A percentile compares a stretch with the other conserved stretches of the same genome.
These are phyloP conservation scores for Microtus richardsoni DNA, from an alignment of 2,113 vertebrate genomes.

Conservation along the genomic window DNA sequence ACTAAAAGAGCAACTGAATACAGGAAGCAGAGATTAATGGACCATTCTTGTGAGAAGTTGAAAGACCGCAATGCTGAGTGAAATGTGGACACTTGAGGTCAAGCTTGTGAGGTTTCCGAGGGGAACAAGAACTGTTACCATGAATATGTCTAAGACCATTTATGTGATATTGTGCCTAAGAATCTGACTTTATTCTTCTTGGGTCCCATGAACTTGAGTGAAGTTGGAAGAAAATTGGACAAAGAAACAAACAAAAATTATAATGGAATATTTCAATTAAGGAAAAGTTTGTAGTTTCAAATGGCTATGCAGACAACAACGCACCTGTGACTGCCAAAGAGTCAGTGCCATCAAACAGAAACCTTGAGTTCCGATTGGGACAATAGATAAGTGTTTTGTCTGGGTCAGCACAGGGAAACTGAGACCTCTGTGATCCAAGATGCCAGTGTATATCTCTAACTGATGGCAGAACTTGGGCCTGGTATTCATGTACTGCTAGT, in stretches of 20 bases:
- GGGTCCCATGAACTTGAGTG: not conserved
- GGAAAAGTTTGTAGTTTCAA: not conserved
- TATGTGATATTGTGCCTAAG: too few species aligned
- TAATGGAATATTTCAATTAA: not conserved
- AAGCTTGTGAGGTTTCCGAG: not conserved
- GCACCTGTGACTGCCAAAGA: not conserved
- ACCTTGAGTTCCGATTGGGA: not conserved
- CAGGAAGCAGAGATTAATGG: not conserved
- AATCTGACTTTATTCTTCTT: not conserved
- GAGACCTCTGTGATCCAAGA: not conserved
- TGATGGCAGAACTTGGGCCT: not conserved
- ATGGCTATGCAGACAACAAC: not conserved
- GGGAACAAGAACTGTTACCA: not conserved
- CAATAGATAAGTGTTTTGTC: too few species aligned
- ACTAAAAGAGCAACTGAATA: not conserved
- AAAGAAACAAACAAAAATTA: not conserved
- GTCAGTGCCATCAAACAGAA: not conserved
- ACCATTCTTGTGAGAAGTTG: not conserved
- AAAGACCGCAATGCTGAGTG: not conserved
- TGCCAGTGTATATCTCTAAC: not conserved
- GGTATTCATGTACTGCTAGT: not conserved
- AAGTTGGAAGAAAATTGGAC: not conserved
- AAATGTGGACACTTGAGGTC: not conserved
- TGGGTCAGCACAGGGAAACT: not conserved
- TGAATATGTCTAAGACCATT: not conserved